Percentiles rank a stretch among this genome's conserved stretches.
phyloP scores from a whole-genome alignment of 2,888 invertebrate genomes.

The Drosophila quinaria region DNA sequence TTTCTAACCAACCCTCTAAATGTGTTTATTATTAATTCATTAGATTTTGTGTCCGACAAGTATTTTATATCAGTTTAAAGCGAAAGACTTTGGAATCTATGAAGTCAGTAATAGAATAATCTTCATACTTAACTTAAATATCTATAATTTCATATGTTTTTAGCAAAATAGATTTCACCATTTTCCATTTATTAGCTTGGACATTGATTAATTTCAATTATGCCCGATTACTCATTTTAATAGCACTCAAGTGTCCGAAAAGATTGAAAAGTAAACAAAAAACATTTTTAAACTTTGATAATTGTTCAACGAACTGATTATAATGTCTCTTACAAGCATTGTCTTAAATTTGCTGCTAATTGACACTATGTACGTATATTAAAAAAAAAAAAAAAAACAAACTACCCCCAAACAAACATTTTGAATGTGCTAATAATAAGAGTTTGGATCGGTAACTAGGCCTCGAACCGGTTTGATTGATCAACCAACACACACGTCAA shows the following conservation, averaged over 20 bases:
- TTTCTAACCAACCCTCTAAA: no score
- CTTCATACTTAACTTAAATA: background rate
- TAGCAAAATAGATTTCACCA: constrained; percentile 8
- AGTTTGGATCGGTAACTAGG: constrained; percentile 27
- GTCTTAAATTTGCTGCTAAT: constrained; percentile 42
- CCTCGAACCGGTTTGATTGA: constrained; percentile 55
- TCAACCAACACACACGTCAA: constrained; percentile 36
- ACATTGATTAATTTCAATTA: constrained; percentile 48
- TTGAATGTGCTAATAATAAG: constrained; percentile 22
- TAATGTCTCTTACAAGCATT: constrained; percentile 17
- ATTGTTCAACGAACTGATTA: constrained; percentile 41
- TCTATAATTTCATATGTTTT: constrained; percentile 7
- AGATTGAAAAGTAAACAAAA: constrained; percentile 19
- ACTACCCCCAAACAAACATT: constrained; percentile 9
- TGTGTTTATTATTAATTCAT: no score
- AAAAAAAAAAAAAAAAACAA: background rate
- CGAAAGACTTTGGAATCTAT: background rate
- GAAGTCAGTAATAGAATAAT: background rate
- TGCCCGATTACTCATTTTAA: constrained; percentile 52
- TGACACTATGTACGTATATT: constrained; percentile 33
- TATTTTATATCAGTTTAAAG: no score
- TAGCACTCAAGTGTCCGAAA: constrained; percentile 58
- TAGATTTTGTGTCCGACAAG: no score
- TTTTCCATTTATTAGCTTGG: constrained; percentile 21
- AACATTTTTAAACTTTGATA: constrained; percentile 29